Base-by-base conservation (phyloP, 30 jellyfish, hydroid and myxozoan species). In the Hydractinia echinata region DNA sequence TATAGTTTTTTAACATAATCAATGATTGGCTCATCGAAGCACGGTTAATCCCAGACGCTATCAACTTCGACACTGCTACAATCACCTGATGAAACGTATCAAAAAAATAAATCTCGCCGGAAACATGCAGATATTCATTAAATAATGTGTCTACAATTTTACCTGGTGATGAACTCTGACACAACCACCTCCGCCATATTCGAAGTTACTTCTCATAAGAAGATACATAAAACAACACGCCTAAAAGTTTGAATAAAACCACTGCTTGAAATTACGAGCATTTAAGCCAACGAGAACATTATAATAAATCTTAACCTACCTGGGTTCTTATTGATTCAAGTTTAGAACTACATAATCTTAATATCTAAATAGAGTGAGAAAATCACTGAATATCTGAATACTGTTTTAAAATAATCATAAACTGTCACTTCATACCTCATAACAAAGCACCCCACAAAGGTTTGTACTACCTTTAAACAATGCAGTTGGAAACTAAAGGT, bases 211-310 rank as follows among this genome's bases (percentile, higher is more conserved):
- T 61, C 98, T 68, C 98, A 92, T 92, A 55, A 92, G 66, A 49
- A 92, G 78, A 78, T 87, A 92, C 98, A 92, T 92, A 90, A 92
- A 92, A 69, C 98, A 92, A 83, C 98, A 92, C 18, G 98, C 98
- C 98, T 92, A 55, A 4, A 15, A 39, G 44, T 21, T 52, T 14
- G 56, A 83, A 39, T 2, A 8, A 52, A 82, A 30, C 44, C 55
- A 81, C 62, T 7, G 10, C n/a, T n/a, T 15, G 13, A 74, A 39
- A 68, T 68, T 18, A n/a, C 51, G 11, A 15, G 54, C 79, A 76
- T 8, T 20, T 51, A 74, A 21, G 83, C 60, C 1, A 54, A 78
- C 5, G 61, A 44, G 82, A 78, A 5, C 6, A n/a, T 48, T 50
- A 49, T 9, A 52, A 21, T 19, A 3, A 78, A 8, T 6, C 9